These are phyloP conservation scores for Drosophila lutescens DNA, from an alignment of 2,888 invertebrate species.

Conservation along the genomic window DNA sequence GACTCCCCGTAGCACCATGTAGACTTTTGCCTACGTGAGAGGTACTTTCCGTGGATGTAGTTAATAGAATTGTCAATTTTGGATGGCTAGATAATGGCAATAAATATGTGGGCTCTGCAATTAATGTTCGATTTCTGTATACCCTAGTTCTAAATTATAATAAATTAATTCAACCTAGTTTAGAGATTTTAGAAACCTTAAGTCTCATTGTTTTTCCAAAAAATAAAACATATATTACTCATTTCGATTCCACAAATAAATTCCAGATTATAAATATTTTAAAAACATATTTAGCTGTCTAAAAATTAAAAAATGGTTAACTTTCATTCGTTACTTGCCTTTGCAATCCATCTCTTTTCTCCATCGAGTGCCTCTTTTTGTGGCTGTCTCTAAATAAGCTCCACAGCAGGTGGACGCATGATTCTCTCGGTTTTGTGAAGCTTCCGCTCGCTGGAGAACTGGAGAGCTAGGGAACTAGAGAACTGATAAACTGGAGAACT, in stretches of 20 bases:
- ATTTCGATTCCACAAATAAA: no score
- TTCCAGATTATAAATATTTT: background rate
- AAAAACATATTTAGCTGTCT: background rate
- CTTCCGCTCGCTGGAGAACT: conserved; percentile 24
- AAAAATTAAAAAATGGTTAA: background rate
- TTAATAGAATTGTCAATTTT: conserved; percentile 18
- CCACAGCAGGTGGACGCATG: conserved; percentile 27
- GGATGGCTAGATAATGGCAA: conserved; percentile 10
- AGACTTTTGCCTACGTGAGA: background rate
- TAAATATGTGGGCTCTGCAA: background rate
- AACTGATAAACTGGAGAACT: conserved; percentile 1
- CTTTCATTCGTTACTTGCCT: background rate
- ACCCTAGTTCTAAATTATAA: background rate
- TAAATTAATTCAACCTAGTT: no score
- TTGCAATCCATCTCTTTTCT: background rate
- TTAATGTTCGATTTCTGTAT: background rate
- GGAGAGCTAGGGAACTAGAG: background rate
- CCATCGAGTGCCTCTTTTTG: background rate
- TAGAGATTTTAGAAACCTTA: no score
- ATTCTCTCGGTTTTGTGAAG: conserved; percentile 1
- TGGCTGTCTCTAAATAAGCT: conserved; percentile 10
- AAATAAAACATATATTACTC: background rate
- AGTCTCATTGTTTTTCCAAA: background rate
- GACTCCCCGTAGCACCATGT: conserved; percentile 13
- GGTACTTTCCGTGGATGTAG: background rate